A percentile compares a stretch with the other conserved stretches of the same genome.
Conservation (phyloP, 1,140 invertebrate species). For the Hormaphis cornu region DNA sequence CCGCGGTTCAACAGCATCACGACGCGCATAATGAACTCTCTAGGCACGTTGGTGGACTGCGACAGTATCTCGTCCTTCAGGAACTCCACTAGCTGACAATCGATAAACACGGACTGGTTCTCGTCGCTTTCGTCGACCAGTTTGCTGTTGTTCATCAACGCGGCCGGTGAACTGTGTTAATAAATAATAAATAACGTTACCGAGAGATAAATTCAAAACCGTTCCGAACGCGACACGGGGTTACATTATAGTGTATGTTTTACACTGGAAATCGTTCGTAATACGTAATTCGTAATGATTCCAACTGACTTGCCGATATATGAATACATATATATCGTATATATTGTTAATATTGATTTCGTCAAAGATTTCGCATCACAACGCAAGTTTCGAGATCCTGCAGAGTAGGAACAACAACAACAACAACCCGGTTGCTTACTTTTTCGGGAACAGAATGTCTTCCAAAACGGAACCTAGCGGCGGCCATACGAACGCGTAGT, state of each 20-base stretch:
- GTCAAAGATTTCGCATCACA: too few species aligned
- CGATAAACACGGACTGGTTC: constrained; percentile 71
- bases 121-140: constrained; percentile 65
- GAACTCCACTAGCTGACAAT: constrained; percentile 78
- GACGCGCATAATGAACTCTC: constrained; percentile 75
- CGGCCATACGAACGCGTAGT: constrained; percentile 69
- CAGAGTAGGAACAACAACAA: neutral
- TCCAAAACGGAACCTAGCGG: constrained; percentile 76
- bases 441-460: constrained; percentile 80
- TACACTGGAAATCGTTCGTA: too few species aligned
- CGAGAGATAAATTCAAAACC: too few species aligned
- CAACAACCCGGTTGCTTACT: constrained; percentile 42
- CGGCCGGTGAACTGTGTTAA: neutral
- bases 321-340: too few species aligned
- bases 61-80: constrained; percentile 78
- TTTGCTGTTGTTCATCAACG: constrained; percentile 46
- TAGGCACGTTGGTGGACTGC: constrained; percentile 65
- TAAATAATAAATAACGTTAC: too few species aligned
- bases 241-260: too few species aligned
- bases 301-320: too few species aligned
- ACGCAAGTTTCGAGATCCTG: too few species aligned
- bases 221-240: too few species aligned
- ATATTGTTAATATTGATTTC: too few species aligned
- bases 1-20: constrained; percentile 87
- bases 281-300: too few species aligned